Conservation (phyloP, 2,797 vertebrate genomes). For the Meriones psammophilus region DNA sequence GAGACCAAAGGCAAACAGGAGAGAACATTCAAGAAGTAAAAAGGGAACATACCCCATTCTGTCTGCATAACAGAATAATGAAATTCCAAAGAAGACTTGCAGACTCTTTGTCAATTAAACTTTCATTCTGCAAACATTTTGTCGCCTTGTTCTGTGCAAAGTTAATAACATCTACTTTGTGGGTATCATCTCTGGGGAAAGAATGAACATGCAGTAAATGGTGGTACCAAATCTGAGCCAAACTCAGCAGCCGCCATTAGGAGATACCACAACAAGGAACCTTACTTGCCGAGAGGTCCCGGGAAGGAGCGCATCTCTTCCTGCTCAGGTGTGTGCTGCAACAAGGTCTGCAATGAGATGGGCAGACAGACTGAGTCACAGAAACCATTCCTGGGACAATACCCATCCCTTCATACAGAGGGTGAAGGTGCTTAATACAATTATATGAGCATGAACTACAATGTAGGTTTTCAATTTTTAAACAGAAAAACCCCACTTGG, state of each 20-base stretch:
- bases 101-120: slow-evolving; percentile 96
- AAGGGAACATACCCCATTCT: slow-evolving; percentile 94
- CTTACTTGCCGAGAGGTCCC: slow-evolving; percentile 96
- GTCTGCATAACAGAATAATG: slow-evolving; percentile 95
- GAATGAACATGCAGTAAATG: background rate
- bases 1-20: background rate
- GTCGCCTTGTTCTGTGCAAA: slow-evolving; percentile 97
- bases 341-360: slow-evolving; percentile 89
- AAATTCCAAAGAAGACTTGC: slow-evolving; percentile 97
- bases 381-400: background rate
- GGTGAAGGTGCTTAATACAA: background rate
- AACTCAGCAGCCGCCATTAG: background rate
- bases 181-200: slow-evolving; percentile 95
- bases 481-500: background rate
- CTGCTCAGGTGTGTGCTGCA: slow-evolving; percentile 95
- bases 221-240: rapidly evolving
- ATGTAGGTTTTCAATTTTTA: background rate
- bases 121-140: slow-evolving; percentile 93
- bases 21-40: background rate
- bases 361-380: background rate
- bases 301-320: slow-evolving; percentile 95
- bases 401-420: no score
- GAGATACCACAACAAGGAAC: slow-evolving; percentile 68
- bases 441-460: background rate
- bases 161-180: slow-evolving; percentile 99